Evolutionary conservation across 2,113 vertebrate genomes (phyloP).

Genomic region (Varanus komodoensis): DNA sequence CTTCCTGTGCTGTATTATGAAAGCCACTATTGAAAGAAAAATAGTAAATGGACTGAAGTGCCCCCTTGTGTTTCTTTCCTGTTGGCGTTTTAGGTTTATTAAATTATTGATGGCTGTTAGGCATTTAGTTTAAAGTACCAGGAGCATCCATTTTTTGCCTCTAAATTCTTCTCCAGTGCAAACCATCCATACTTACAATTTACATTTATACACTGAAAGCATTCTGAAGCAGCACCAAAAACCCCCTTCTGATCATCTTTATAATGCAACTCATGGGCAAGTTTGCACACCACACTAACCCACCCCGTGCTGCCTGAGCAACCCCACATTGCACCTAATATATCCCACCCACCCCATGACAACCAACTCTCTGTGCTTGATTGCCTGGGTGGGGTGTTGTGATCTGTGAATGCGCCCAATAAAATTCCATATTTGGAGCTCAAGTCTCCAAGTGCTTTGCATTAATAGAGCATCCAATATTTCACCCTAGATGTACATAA

Average conservation of each 20-base stretch:
- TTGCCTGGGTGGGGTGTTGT: too few species aligned
- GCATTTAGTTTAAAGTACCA: neutral
- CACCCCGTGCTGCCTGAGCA: too few species aligned
- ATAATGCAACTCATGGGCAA: neutral
- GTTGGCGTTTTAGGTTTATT: neutral
- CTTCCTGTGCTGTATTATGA: neutral
- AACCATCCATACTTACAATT: neutral
- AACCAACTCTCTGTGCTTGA: too few species aligned
- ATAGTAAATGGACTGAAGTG: constrained; percentile 50
- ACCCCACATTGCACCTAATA: too few species aligned
- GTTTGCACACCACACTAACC: too few species aligned
- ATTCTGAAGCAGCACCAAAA: neutral
- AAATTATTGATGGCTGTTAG: neutral
- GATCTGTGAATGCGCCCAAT: too few species aligned
- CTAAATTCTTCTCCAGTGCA: neutral
- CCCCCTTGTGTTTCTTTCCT: constrained; percentile 58
- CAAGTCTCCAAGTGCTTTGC: neutral
- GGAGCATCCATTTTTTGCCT: neutral
- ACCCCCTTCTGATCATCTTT: neutral
- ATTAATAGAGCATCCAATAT: neutral
- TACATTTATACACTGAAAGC: neutral
- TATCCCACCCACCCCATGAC: too few species aligned
- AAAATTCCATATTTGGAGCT: neutral
- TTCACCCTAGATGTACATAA: neutral
- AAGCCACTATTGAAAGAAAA: neutral